Evolutionary conservation across 1,140 invertebrate genomes (phyloP), one percentile per base, ranked within the genome.

Genomic region (Steinernema feltiae): DNA sequence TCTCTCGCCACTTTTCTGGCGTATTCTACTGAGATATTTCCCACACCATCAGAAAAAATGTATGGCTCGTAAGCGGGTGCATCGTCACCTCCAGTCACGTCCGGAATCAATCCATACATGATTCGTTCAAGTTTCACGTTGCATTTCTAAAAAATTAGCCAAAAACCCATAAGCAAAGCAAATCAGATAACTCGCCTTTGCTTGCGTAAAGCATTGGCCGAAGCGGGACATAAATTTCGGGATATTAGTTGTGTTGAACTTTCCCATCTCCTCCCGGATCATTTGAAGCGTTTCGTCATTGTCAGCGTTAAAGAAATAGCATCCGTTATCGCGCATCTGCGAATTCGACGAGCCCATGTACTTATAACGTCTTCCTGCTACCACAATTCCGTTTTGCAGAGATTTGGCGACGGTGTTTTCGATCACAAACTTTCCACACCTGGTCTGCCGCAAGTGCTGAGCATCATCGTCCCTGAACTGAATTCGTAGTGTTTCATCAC

Each of bases 151-250:
- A 71, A 71, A 15, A 12, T 31, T 3, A 27, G 15, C 35, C n/a
- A 18, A 30, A 3, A 17, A 24, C 12, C 2, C n/a, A 77, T 32
- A 72, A 1, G 0, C 72, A 21, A n/a, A 31, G 31, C 15, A 18
- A 41, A 41, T 41, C 35, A 41, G 46, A 78, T 18, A 12, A 31
- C 0, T 78, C 27, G 70, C 76, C 41, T 76, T 77, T 1, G 82
- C 80, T 71, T 83, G 82, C 12, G 82, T 84, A 71, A 86, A 86
- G 48, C 81, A 80, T 32, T 83, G 82, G 1, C 84, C 84, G 48
- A 86, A 75, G 30, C 84, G 71, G 18, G 84, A 80, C 78, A 86
- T 83, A 30, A 80, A 82, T 70, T 86, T 86, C 1, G 83, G 76
- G 31, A 85, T 78, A 71, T 79, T 82, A 2, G 71, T 69, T 31